Conservation (phyloP, 1,140 invertebrate species). For the Reticulitermes speratus region DNA sequence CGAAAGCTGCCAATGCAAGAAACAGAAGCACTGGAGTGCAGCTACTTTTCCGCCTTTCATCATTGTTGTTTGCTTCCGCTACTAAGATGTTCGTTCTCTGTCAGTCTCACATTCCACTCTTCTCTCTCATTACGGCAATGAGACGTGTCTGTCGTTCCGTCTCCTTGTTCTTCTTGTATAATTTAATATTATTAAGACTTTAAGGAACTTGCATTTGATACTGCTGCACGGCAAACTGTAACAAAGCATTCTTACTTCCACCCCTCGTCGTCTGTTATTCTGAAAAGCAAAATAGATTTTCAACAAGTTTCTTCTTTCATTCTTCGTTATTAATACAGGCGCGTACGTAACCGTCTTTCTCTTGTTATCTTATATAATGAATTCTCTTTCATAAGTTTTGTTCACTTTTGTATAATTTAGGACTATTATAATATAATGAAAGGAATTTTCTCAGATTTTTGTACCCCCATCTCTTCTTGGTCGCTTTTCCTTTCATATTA, state of each 20-base stretch:
- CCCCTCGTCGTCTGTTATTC: background rate
- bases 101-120: background rate
- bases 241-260: background rate
- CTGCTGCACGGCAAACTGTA: background rate
- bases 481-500: too few relatives aligned
- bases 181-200: slow-evolving; percentile 18
- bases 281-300: slow-evolving; percentile 5
- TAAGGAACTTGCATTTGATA: slow-evolving; percentile 7
- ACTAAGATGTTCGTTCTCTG: background rate
- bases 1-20: background rate
- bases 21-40: background rate
- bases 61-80: background rate
- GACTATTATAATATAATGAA: slow-evolving; percentile 15
- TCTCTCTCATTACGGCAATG: background rate
- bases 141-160: background rate
- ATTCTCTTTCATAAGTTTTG: background rate
- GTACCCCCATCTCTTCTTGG: background rate
- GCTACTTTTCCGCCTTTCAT: background rate
- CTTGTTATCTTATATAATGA: background rate
- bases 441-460: background rate
- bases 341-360: background rate
- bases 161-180: background rate
- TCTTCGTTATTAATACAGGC: slow-evolving; percentile 13
- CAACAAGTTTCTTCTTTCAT: slow-evolving; percentile 1
- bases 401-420: slow-evolving; percentile 11